Percentiles rank a stretch among this genome's conserved stretches.
Evolutionary conservation across 1,140 invertebrate genomes (phyloP).

Genomic region (Schlechtendalia chinensis): DNA sequence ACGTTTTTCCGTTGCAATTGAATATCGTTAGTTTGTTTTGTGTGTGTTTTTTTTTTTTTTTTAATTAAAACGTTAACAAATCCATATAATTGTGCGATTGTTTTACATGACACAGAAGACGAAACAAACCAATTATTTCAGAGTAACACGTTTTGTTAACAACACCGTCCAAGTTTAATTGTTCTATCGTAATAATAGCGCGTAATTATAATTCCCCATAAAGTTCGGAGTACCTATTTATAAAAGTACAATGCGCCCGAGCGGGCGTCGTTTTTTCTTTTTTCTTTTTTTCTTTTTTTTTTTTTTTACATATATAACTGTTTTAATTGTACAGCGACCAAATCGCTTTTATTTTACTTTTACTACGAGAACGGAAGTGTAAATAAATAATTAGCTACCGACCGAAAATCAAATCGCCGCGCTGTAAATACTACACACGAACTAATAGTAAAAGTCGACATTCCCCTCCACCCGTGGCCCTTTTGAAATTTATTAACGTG

Average conservation of each 20-base stretch:
- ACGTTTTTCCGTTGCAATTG: neutral
- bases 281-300: too few relatives aligned
- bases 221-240: slow-evolving; percentile 9
- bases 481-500: too few relatives aligned
- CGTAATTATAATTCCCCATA: neutral
- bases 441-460: too few relatives aligned
- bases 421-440: too few relatives aligned
- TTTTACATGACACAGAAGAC: neutral
- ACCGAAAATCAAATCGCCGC: too few relatives aligned
- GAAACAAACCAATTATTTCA: slow-evolving; percentile 29
- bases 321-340: neutral
- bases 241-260: neutral
- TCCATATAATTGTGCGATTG: slow-evolving; percentile 23
- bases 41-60: too few relatives aligned
- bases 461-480: too few relatives aligned
- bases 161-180: neutral
- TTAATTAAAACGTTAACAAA: slow-evolving; percentile 9
- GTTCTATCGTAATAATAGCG: slow-evolving; percentile 20
- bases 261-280: neutral
- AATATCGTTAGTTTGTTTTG: too few relatives aligned
- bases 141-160: slow-evolving; percentile 11
- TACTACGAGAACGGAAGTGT: neutral
- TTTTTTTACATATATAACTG: neutral
- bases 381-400: too few relatives aligned
- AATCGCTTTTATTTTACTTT: too few relatives aligned